A percentile compares a stretch with the other conserved stretches of the same genome.
Evolutionary conservation across 2,888 invertebrate genomes (phyloP).

Genomic region (Linnaemya tessellans): DNA sequence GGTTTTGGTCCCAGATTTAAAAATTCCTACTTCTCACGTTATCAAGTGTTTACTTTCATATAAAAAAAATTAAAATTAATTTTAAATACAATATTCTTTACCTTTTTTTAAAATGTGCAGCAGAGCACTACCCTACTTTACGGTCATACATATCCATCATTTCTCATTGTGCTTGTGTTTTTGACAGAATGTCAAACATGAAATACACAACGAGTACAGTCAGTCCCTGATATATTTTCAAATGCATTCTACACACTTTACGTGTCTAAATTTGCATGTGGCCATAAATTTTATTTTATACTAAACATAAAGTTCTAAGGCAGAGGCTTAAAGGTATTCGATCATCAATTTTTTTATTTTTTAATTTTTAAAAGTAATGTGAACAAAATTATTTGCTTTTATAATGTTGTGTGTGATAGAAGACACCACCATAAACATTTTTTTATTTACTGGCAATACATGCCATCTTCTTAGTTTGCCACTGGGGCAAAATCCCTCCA

Average conservation of each 20-base stretch:
- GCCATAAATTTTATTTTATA: background rate
- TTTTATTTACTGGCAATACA: too few relatives aligned
- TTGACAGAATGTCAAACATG: slow-evolving; percentile 53
- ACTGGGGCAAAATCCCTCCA: too few relatives aligned
- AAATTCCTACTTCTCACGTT: too few relatives aligned
- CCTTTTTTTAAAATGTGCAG: background rate
- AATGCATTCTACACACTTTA: slow-evolving; percentile 38
- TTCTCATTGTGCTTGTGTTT: slow-evolving; percentile 56
- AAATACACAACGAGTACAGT: slow-evolving; percentile 34
- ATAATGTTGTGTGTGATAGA: too few relatives aligned
- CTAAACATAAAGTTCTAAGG: slow-evolving; percentile 9
- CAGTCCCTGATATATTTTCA: slow-evolving; percentile 12
- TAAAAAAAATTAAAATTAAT: background rate
- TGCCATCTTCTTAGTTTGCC: too few relatives aligned
- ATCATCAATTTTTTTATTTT: background rate
- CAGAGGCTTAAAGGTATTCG: slow-evolving; percentile 10
- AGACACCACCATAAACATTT: too few relatives aligned
- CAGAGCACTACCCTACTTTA: slow-evolving; percentile 7
- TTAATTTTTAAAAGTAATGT: background rate
- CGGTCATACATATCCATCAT: slow-evolving; percentile 25
- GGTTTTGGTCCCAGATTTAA: too few relatives aligned
- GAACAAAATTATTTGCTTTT: background rate
- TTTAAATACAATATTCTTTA: too few relatives aligned
- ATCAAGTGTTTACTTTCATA: background rate
- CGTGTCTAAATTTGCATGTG: slow-evolving; percentile 28